phyloP scores from a whole-genome alignment of 2,888 invertebrate species.

The Euphydryas editha region DNA sequence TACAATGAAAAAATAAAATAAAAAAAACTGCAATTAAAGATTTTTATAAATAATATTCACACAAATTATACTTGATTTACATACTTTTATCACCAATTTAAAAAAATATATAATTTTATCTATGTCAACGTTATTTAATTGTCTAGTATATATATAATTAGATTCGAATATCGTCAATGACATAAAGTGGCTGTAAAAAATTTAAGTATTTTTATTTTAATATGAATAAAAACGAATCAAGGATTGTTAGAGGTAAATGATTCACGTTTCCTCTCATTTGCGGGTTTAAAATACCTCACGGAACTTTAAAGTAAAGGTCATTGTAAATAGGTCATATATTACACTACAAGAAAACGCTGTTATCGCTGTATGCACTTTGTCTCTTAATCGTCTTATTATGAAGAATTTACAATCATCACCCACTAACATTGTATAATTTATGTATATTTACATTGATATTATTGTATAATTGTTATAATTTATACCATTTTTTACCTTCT shows the following conservation, averaged over 20 bases:
- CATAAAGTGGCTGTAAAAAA: neutral
- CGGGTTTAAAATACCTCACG: slow-evolving; percentile 5
- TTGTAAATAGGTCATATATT: slow-evolving; percentile 30
- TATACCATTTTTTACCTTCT: neutral
- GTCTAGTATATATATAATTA: too few relatives aligned
- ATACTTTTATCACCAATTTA: too few relatives aligned
- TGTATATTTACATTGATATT: slow-evolving; percentile 6
- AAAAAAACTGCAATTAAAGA: too few relatives aligned
- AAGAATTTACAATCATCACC: slow-evolving; percentile 8
- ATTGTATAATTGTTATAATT: slow-evolving; percentile 5
- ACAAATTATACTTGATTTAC: too few relatives aligned
- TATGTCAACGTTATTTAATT: too few relatives aligned
- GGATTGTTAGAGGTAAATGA: neutral
- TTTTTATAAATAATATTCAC: too few relatives aligned
- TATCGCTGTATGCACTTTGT: slow-evolving; percentile 28
- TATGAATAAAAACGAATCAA: neutral
- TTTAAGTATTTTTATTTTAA: too few relatives aligned
- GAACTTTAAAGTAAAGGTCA: slow-evolving; percentile 32
- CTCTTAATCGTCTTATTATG: slow-evolving; percentile 23
- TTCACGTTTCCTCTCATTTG: neutral
- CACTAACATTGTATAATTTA: slow-evolving; percentile 9
- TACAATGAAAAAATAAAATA: too few relatives aligned
- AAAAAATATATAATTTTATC: too few relatives aligned
- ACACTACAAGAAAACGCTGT: slow-evolving; percentile 39
- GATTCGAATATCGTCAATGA: neutral